Conservation (phyloP, 2,888 invertebrate species). For the Metalampra italica region DNA sequence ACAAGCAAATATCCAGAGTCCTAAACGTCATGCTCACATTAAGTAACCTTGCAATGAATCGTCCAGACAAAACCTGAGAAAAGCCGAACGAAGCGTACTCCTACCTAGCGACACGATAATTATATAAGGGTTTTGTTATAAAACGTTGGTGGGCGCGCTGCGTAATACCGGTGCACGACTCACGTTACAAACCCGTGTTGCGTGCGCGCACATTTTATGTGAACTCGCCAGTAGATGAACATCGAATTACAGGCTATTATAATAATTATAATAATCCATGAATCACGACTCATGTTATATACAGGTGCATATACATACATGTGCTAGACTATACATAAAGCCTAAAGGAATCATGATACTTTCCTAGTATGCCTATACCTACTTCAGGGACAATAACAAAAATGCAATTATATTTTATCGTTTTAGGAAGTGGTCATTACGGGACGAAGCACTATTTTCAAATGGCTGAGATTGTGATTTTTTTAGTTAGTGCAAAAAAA, state of each 20-base stretch:
- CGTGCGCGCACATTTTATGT: conserved; percentile 17
- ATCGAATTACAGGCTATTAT: conserved; percentile 41
- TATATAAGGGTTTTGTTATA: conserved; percentile 33
- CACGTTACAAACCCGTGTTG: conserved; percentile 37
- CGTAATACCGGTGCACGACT: conserved; percentile 59
- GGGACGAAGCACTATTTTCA: too few relatives aligned
- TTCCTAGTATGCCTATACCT: too few relatives aligned
- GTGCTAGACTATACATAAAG: too few relatives aligned
- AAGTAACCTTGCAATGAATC: neutral
- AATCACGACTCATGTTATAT: conserved; percentile 8
- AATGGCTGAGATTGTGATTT: too few relatives aligned
- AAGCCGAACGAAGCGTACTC: neutral
- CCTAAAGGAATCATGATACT: too few relatives aligned
- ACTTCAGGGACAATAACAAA: too few relatives aligned
- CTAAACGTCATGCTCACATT: too few relatives aligned
- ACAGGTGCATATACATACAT: neutral
- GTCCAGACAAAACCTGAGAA: neutral
- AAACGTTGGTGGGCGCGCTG: conserved; percentile 42
- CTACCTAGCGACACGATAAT: conserved; percentile 3
- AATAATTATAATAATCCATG: conserved; percentile 49
- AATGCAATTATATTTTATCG: too few relatives aligned
- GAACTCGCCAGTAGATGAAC: conserved; percentile 29
- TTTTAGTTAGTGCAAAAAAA: too few relatives aligned
- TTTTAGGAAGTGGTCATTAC: too few relatives aligned
- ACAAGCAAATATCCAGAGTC: too few relatives aligned